Base-by-base conservation (phyloP, 2,888 invertebrate species). In the Pollenia angustigena region DNA sequence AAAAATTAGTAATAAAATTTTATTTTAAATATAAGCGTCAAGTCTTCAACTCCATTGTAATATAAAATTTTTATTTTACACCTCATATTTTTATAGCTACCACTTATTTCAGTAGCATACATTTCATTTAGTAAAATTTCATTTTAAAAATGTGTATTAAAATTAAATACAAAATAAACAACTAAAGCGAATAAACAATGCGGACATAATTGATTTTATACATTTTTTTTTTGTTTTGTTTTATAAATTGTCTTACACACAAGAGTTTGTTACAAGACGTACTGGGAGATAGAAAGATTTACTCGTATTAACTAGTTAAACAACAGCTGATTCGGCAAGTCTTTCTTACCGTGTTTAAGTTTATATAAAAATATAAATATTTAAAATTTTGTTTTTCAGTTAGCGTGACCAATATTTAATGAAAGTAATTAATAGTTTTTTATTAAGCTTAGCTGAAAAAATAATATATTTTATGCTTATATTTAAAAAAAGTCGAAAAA, bases 401-500 rank as follows among this genome's bases (percentile, higher is more conserved):
- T 79, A 72, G 80, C 85, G 79, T 85, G 75, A 71, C 66, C 80
- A 74, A 83, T 86, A 48, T 82, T 52, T 71, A 82, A 82, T 86
- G 85, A 86, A 86, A 86, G 82, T 66, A 82, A 75, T 80, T 82
- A 72, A 62, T 66, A 58, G 50, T 56, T 74, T 32, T 42, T 62
- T 69, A 68, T 69, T 56, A 60, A 64, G 18, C 62, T 32, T 42
- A 66, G 16, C 50, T 23, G 16, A 46, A 68, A 40, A 40, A 52
- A 71, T 52, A 46, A 54, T 32, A 40, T 18, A 14, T 32, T 32
- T 32, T 32, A 71, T 44, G 16, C 9, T 50, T 32, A 72, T 62
- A 18, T n/a, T 44, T 68, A 46, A 54, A 18, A 44, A 62, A 58
- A 40, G n/a, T 78, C 62, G 42, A 64, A 64, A 64, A 60, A 23